Evolutionary conservation across 2,888 invertebrate genomes (phyloP), one percentile per base, ranked within the genome.

Genomic region (Drosophila diplacantha): DNA sequence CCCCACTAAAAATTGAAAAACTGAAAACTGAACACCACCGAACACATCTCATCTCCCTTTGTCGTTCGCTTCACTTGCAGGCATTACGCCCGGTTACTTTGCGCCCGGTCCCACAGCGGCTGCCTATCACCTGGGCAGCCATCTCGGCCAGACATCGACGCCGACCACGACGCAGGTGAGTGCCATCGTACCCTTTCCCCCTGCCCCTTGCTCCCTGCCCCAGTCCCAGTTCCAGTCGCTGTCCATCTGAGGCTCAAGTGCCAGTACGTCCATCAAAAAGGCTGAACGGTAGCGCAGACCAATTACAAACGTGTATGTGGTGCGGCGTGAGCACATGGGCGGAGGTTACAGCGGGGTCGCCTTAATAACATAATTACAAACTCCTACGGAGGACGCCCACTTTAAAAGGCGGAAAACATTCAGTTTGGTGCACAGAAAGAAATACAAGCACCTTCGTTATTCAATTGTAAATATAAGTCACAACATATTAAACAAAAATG

Each of bases 81-180:
- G 88, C 73, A 88, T 88, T 71, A 86, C 88, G 75, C 88, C 88
- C 69, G 87, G 88, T 73, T 88, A 88, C 83, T 88, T 88, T 75
- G 87, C 89, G 63, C 88, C 88, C 69, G 88, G 88, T 63, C 88
- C 88, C 83, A 73, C 82, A 67, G 88, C 88, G 76, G 88, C 87
- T 69, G 88, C 88, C 82, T 89, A 88, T 86, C 88, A 88, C 74
- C 85, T 88, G 85, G 87, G 88, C 82, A 88, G 88, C 77, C 88
- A 88, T 85, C 85, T 88, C 76, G 85, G 87, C 69, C 80, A 83
- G 73, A 88, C 88, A 78, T 81, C 89, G 73, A 88, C 88, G 72
- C 86, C 86, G 73, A 83, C 63, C 62, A 68, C 88, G 80, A 85
- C 87, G 79, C 88, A 88, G 88, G 88, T 88, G 86, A 88, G 85